phyloP scores from a whole-genome alignment of 92 coral and sea anemone species.

The Epizoanthus stellaris region DNA sequence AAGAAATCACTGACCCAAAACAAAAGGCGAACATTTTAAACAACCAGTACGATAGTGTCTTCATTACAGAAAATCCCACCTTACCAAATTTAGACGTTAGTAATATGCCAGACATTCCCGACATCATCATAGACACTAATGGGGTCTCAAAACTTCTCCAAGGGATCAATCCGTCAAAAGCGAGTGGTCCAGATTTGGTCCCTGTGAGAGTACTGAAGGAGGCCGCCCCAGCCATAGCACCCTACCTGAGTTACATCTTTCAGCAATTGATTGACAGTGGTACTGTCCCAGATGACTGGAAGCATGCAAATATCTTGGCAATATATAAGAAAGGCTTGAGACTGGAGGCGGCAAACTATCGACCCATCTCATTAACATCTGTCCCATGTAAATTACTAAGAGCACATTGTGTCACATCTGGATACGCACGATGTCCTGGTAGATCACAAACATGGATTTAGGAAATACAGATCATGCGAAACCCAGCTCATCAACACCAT shows the following conservation, averaged over 20 bases:
- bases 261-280: constrained; percentile 53
- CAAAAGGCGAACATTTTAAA: no score
- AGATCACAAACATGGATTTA: no score
- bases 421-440: constrained; percentile 26
- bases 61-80: no score
- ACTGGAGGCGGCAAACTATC: constrained; percentile 30
- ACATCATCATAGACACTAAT: no score
- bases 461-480: no score
- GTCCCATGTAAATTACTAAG: constrained; percentile 49
- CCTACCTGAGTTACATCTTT: constrained; percentile 35
- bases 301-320: constrained; percentile 41
- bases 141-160: constrained; percentile 29
- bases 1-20: no score
- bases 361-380: constrained; percentile 47
- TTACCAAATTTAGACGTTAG: no score
- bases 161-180: constrained; percentile 28
- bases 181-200: constrained; percentile 45
- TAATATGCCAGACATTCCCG: no score
- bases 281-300: constrained; percentile 49
- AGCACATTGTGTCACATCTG: constrained; percentile 48
- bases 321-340: constrained; percentile 45
- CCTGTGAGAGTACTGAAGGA: constrained; percentile 46
- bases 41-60: no score
- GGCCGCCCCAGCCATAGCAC: constrained; percentile 49
- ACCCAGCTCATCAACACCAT: no score